Percentiles rank a stretch among this genome's conserved stretches.
Conservation (phyloP, 2,113 vertebrate genomes). For the Neogale vison region DNA sequence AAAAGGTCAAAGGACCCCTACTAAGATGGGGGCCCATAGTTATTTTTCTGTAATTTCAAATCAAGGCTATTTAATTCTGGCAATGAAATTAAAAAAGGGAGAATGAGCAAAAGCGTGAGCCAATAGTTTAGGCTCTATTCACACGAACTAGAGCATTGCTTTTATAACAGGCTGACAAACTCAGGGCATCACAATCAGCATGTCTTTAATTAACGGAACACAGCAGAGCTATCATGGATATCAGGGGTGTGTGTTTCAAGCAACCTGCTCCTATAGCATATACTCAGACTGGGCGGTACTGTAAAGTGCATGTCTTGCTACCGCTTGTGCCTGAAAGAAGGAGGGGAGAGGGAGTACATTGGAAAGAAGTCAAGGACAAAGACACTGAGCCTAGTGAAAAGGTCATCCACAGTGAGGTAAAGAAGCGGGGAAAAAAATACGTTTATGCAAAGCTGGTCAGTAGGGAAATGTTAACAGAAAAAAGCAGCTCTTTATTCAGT, state of each 20-base stretch:
- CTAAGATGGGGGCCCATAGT: neutral
- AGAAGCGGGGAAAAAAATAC: neutral
- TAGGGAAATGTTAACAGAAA: slow-evolving; percentile 5
- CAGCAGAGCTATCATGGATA: neutral
- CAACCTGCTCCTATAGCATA: neutral
- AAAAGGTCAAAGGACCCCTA: neutral
- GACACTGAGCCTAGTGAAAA: neutral
- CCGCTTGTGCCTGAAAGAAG: neutral
- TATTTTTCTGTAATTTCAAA: neutral
- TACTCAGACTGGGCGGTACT: too few relatives aligned
- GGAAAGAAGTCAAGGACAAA: neutral
- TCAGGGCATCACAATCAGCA: neutral
- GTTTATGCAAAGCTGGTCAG: neutral
- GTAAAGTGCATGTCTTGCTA: neutral
- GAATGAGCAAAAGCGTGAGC: too few relatives aligned
- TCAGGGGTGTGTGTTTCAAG: neutral
- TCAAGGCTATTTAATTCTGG: neutral
- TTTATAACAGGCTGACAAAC: neutral
- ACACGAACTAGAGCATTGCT: neutral
- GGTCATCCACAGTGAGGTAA: neutral
- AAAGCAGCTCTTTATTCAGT: neutral
- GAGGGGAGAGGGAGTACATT: neutral
- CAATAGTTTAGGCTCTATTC: neutral
- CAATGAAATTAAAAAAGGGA: neutral
- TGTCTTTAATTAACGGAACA: neutral